Percentiles rank a stretch among this genome's conserved stretches.
phyloP scores from a whole-genome alignment of 2,797 vertebrate genomes.

The Cossypha heuglini region DNA sequence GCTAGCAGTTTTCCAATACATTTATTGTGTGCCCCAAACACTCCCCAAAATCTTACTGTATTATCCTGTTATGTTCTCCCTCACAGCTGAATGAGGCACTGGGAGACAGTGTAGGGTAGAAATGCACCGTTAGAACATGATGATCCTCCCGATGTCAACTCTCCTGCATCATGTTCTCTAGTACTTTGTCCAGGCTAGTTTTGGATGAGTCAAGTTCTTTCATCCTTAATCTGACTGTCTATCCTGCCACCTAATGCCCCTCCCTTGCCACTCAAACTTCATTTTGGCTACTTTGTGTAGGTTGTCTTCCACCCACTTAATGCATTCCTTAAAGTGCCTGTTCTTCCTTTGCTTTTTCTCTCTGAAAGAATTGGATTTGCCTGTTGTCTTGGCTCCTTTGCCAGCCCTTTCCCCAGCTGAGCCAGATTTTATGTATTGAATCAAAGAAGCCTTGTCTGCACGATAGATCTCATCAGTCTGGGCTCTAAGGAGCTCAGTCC shows the following conservation, averaged over 20 bases:
- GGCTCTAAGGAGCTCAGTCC: neutral
- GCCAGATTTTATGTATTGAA: neutral
- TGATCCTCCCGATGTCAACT: rapidly evolving
- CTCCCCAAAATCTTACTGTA: neutral
- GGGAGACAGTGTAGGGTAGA: neutral
- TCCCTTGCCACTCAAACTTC: constrained; percentile 5
- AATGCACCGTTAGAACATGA: neutral
- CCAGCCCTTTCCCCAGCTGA: neutral
- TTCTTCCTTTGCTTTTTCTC: neutral
- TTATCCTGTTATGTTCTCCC: neutral
- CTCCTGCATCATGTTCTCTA: neutral
- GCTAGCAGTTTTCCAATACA: neutral
- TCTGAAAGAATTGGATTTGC: neutral
- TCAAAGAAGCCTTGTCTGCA: neutral
- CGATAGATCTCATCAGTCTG: neutral
- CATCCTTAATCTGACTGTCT: neutral
- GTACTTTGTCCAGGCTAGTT: constrained; percentile 26
- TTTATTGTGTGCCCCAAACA: neutral
- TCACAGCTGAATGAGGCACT: neutral
- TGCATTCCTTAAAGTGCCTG: neutral
- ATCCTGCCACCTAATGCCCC: neutral
- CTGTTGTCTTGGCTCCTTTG: constrained; percentile 3
- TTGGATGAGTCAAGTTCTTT: constrained; percentile 37
- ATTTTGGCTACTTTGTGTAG: neutral
- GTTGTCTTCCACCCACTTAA: neutral